phyloP scores from a whole-genome alignment of 2,797 vertebrate species.

The Anguilla anguilla region DNA sequence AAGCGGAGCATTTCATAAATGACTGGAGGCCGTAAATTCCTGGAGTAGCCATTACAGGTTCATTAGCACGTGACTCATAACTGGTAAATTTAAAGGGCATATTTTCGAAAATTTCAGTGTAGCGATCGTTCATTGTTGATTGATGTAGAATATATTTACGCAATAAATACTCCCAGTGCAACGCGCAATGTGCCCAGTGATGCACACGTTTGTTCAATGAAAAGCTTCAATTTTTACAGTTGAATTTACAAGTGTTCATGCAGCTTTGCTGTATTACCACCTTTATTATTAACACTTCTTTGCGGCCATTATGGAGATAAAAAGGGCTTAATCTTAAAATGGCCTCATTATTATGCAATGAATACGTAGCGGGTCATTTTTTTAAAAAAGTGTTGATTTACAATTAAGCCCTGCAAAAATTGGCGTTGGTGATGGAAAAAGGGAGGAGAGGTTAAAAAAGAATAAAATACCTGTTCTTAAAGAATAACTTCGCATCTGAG shows the following conservation, averaged over 20 bases:
- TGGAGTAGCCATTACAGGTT: not conserved
- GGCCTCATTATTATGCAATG: not conserved
- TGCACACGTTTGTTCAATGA: not conserved
- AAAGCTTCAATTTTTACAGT: too few species aligned
- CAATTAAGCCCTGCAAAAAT: not conserved
- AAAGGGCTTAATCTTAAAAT: not conserved
- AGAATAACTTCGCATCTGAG: not conserved
- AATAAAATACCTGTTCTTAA: not conserved
- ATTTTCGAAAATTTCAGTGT: not conserved
- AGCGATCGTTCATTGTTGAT: not conserved
- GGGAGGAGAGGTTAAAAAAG: not conserved
- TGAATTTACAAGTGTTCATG: too few species aligned
- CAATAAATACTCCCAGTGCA: not conserved
- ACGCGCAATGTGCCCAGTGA: not conserved
- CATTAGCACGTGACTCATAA: not conserved
- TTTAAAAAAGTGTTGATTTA: too few species aligned
- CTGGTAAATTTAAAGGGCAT: not conserved
- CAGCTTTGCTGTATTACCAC: too few species aligned
- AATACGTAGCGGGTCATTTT: not conserved
- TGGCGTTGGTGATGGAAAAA: not conserved
- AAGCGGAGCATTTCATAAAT: not conserved
- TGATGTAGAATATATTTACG: not conserved
- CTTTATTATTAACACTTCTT: too few species aligned
- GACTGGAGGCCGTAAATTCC: not conserved
- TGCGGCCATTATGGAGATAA: too few species aligned